These are phyloP conservation scores for Carpatolechia fugitivella DNA, from an alignment of 2,888 invertebrate genomes.

Conservation along the genomic window DNA sequence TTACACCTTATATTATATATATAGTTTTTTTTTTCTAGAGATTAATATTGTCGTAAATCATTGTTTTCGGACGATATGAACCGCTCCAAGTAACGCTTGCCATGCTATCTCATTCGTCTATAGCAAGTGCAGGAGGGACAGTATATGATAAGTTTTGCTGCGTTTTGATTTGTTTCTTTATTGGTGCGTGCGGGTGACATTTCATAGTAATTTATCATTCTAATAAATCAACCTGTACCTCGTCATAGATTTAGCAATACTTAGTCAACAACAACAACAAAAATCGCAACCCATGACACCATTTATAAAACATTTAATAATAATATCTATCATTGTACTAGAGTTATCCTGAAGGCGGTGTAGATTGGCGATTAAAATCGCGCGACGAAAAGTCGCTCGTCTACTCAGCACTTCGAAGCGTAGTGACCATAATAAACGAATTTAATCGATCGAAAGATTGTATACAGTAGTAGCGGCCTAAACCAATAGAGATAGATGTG, in stretches of 20 bases:
- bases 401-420: not conserved
- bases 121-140: no score
- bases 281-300: not conserved
- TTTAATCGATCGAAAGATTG: conserved; percentile 30
- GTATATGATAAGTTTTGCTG: no score
- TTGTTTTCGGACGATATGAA: no score
- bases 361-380: not conserved
- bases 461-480: conserved; percentile 39
- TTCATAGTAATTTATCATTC: not conserved
- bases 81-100: no score
- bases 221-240: not conserved
- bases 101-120: no score
- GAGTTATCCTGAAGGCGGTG: not conserved
- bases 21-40: no score
- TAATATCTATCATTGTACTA: conserved; percentile 4
- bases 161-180: no score
- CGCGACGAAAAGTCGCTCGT: not conserved
- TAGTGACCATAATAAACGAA: conserved; percentile 29
- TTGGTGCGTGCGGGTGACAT: no score
- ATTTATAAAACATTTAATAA: not conserved
- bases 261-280: no score
- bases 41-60: no score
- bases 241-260: conserved; percentile 4
- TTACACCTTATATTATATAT: no score
- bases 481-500: conserved; percentile 27